Evolutionary conservation across 2,113 vertebrate genomes (phyloP).

Genomic region (Chauna torquata): DNA sequence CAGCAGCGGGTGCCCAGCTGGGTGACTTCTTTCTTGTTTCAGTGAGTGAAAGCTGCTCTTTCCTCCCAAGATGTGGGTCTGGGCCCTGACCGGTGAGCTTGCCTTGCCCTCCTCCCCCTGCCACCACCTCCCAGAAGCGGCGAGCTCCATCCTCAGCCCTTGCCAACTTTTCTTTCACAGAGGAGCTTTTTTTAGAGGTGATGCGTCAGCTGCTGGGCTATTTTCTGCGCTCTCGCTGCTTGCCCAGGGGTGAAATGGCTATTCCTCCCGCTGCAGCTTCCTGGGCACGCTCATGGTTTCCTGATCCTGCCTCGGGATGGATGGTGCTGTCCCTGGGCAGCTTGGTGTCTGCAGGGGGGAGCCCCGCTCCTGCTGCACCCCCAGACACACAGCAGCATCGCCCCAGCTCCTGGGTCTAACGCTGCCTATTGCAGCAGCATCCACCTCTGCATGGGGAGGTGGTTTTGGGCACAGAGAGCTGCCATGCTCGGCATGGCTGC

Average conservation of each 20-base stretch:
- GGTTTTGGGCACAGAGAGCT: rapidly evolving
- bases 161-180: rapidly evolving
- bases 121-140: rapidly evolving
- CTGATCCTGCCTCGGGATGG: neutral
- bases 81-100: neutral
- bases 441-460: neutral
- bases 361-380: neutral
- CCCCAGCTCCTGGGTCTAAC: rapidly evolving
- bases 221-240: neutral
- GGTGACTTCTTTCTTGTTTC: neutral
- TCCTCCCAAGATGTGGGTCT: neutral
- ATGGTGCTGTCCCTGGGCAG: rapidly evolving
- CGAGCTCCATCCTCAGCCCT: neutral
- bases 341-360: neutral
- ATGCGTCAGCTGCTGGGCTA: neutral
- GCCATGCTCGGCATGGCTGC: rapidly evolving
- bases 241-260: neutral
- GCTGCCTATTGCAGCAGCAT: neutral
- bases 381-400: rapidly evolving
- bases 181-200: neutral
- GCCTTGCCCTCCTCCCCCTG: neutral
- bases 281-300: neutral
- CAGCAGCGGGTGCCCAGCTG: neutral
- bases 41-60: neutral
- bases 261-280: neutral